These are phyloP conservation scores for Neosalanx taihuensis DNA, from an alignment of 2,797 vertebrate species.

Conservation along the genomic window DNA sequence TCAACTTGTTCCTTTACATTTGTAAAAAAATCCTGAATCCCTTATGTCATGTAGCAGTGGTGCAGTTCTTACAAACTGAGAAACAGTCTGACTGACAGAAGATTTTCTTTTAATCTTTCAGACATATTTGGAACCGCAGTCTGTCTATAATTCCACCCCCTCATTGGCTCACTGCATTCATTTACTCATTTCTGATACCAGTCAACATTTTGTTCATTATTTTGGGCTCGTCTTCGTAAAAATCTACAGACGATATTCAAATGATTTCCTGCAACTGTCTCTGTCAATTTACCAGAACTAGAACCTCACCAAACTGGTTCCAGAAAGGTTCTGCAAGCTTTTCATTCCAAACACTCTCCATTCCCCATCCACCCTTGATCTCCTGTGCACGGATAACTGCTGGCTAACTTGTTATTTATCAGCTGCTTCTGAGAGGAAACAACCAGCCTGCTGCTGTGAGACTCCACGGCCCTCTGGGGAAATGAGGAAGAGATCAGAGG, in stretches of 20 bases:
- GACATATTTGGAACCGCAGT: conserved; percentile 49
- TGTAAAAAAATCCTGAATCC: conserved; percentile 26
- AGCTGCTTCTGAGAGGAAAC: conserved; percentile 58
- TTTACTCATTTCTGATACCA: neutral
- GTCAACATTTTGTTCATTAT: no score
- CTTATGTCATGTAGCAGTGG: conserved; percentile 25
- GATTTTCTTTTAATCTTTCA: conserved; percentile 31
- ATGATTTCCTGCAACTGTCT: no score
- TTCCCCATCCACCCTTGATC: neutral
- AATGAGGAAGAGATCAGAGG: conserved; percentile 66
- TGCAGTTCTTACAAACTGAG: no score
- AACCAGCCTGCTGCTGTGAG: conserved; percentile 62
- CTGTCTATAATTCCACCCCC: conserved; percentile 37
- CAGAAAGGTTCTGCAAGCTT: neutral
- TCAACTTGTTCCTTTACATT: no score
- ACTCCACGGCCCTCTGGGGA: conserved; percentile 71
- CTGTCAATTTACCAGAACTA: neutral
- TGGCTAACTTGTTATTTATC: conserved; percentile 61
- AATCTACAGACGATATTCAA: neutral
- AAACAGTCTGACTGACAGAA: neutral
- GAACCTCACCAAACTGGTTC: neutral
- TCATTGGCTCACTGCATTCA: conserved; percentile 36
- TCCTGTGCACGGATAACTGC: conserved; percentile 40
- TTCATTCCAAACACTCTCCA: neutral
- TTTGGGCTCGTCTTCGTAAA: neutral